Evolutionary conservation across 2,888 invertebrate genomes (phyloP).

Genomic region (Trichogramma evanescens): DNA sequence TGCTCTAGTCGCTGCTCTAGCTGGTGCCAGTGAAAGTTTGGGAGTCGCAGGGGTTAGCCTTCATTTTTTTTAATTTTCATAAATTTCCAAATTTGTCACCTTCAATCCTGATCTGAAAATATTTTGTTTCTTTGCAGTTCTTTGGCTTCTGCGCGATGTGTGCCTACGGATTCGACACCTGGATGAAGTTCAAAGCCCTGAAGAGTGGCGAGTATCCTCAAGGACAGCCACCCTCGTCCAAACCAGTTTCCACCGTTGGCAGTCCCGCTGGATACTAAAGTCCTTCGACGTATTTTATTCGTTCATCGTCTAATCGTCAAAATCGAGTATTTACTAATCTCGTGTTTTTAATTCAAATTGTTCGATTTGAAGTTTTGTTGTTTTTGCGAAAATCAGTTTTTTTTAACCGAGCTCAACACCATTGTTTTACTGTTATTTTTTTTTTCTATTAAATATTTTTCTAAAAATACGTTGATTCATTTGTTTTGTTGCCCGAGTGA

Average conservation of each 20-base stretch:
- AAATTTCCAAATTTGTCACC: not conserved
- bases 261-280: slow-evolving; percentile 46
- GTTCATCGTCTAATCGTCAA: too few species aligned
- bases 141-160: slow-evolving; percentile 79
- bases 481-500: too few species aligned
- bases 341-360: too few species aligned
- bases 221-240: slow-evolving; percentile 60
- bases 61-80: not conserved
- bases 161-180: slow-evolving; percentile 72
- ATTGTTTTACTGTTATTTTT: too few species aligned
- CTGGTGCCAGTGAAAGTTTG: slow-evolving; percentile 46
- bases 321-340: too few species aligned
- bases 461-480: too few species aligned
- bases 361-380: too few species aligned
- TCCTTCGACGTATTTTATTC: not conserved
- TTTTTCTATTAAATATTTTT: too few species aligned
- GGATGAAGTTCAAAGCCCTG: slow-evolving; percentile 66
- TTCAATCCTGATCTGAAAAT: not conserved
- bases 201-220: slow-evolving; percentile 65
- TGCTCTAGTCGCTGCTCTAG: slow-evolving; percentile 55
- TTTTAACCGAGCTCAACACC: too few species aligned
- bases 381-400: too few species aligned
- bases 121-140: slow-evolving; percentile 54
- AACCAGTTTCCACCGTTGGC: slow-evolving; percentile 55
- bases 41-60: slow-evolving; percentile 62